These are phyloP conservation scores for Toxotes chatareus DNA, from an alignment of 2,113 vertebrate genomes.

Conservation along the genomic window DNA sequence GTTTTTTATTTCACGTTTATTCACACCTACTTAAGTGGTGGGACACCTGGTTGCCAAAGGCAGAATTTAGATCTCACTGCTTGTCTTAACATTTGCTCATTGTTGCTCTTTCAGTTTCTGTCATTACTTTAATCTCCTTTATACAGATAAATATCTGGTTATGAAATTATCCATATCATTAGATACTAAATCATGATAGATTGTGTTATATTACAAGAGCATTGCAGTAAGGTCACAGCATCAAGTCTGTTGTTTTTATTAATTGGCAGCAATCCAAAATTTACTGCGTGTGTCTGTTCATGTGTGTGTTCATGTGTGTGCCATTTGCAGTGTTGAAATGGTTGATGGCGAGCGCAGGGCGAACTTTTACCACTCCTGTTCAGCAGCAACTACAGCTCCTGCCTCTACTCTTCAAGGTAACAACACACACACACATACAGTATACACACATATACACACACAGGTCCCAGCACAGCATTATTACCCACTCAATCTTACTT, in stretches of 20 bases:
- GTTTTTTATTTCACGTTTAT: not conserved
- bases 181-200: constrained; percentile 68
- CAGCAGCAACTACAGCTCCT: constrained; percentile 94
- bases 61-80: constrained; percentile 35
- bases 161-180: constrained; percentile 71
- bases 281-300: constrained; percentile 8
- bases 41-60: not conserved
- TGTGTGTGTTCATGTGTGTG: not conserved
- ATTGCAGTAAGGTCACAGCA: constrained; percentile 61
- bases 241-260: constrained; percentile 52
- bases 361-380: constrained; percentile 94
- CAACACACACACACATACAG: constrained; percentile 20
- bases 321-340: constrained; percentile 92
- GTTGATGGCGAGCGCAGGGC: constrained; percentile 97
- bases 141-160: constrained; percentile 67
- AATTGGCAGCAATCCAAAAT: constrained; percentile 37
- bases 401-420: constrained; percentile 97
- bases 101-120: constrained; percentile 32
- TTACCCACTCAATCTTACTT: constrained; percentile 83
- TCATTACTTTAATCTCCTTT: constrained; percentile 42
- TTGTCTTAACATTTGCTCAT: constrained; percentile 11
- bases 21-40: not conserved
- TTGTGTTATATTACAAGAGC: constrained; percentile 58
- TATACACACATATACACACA: constrained; percentile 26
- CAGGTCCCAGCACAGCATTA: constrained; percentile 73